Evolutionary conservation across 2,113 vertebrate genomes (phyloP), one percentile per base, ranked within the genome.

Genomic region (Steatornis caripensis): DNA sequence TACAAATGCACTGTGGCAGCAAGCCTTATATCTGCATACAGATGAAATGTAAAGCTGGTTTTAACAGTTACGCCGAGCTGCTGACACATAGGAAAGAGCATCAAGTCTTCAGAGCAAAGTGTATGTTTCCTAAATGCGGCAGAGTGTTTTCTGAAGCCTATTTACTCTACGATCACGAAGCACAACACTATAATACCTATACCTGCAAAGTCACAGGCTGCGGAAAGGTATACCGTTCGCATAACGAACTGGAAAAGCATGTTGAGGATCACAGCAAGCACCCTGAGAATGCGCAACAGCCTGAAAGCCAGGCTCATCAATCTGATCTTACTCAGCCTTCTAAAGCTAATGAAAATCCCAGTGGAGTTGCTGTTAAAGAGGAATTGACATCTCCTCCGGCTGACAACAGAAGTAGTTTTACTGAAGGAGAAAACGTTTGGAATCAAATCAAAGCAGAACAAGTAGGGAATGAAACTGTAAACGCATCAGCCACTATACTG

Each of bases 1-100:
- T 99, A 82, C 99, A 99, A 95, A 99, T 99, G 96, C 99, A 99
- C 97, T 99, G 99, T 98, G 99, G 99, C 72, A 98, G 97, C 75
- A 99, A 99, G 71, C 99, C 99, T 15, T 99, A 99, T 51, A 99
- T 99, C 92, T 99, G 99, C 96, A 99, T 99, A 94, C 99, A 99
- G 96, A 94, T 99, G 82, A 99, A 99, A 89, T 99, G 99, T 97
- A 99, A 99, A 86, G 99, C 99, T n/a, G 99, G 99, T 74, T 99
- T 99, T 96, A 98, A 99, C 92, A 99, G 99, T 77, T 99, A 99
- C 0, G 98, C 99, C 24, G 99, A 99, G 89, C 98, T 99, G 62
- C 95, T 99, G 39, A 95, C 98, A 9, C 99, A 99, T 65, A 98
- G 98, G 92, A 99, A 99, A 97, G 99, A 98, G 4, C 99, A 99